Evolutionary conservation across 1,140 invertebrate species (phyloP).

Genomic region (Calosoma granatense): DNA sequence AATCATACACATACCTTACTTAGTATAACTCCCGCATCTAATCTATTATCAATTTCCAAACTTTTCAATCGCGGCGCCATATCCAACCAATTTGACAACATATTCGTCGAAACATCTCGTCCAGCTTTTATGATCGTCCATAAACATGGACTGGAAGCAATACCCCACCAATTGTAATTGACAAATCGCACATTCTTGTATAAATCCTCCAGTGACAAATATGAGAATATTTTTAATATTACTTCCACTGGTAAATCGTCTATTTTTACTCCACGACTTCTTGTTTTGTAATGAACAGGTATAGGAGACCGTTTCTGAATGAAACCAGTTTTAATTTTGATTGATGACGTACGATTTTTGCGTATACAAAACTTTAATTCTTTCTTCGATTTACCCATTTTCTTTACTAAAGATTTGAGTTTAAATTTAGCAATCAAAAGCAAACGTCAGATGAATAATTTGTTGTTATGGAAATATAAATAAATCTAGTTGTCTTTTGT

Average conservation of each 20-base stretch:
- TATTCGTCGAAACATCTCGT: constrained; percentile 4
- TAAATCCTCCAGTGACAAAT: constrained; percentile 11
- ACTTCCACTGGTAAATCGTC: constrained; percentile 12
- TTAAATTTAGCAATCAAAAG: no score
- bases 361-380: background rate
- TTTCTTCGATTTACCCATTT: background rate
- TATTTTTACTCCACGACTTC: background rate
- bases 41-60: constrained; percentile 9
- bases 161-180: constrained; percentile 5
- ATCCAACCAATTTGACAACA: constrained; percentile 10
- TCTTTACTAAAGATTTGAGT: background rate
- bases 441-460: no score
- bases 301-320: background rate
- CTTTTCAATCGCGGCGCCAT: background rate
- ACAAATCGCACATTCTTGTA: constrained; percentile 8
- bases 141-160: constrained; percentile 10
- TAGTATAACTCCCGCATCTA: constrained; percentile 8
- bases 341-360: no score
- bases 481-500: no score
- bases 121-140: constrained; percentile 9
- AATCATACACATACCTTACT: constrained; percentile 11
- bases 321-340: background rate
- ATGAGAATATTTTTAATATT: constrained; percentile 10
- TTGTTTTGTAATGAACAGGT: background rate
- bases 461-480: no score